phyloP scores from a whole-genome alignment of 2,797 vertebrate species.

The Paratrypauchen microcephalus region DNA sequence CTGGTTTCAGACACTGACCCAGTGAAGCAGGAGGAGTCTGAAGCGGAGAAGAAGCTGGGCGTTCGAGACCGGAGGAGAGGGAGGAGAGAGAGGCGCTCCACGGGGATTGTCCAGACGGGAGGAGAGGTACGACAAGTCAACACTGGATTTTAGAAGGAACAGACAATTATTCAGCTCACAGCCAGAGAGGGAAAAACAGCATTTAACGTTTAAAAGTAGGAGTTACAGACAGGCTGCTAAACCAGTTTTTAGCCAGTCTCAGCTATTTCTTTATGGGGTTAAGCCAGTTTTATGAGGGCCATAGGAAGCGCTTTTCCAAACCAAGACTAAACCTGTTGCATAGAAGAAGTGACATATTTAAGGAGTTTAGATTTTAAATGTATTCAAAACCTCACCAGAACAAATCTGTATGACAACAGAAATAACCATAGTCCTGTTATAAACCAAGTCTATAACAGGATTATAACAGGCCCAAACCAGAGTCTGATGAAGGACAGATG shows the following conservation, averaged over 20 bases:
- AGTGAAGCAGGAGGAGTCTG: slow-evolving; percentile 50
- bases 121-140: slow-evolving; percentile 61
- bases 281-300: not conserved
- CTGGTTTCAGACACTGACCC: slow-evolving; percentile 67
- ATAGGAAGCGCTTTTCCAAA: not conserved
- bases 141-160: not conserved
- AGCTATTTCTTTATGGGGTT: not conserved
- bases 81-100: slow-evolving; percentile 79
- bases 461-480: no score
- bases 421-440: no score
- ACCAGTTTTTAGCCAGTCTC: slow-evolving; percentile 1
- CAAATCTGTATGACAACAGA: no score
- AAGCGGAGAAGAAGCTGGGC: slow-evolving; percentile 65
- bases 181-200: not conserved
- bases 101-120: slow-evolving; percentile 64
- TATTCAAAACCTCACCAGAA: no score
- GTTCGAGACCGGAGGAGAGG: slow-evolving; percentile 62
- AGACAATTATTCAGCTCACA: not conserved
- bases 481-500: no score
- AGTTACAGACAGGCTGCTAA: not conserved
- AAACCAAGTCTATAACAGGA: no score
- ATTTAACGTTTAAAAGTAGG: not conserved
- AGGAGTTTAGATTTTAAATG: no score
- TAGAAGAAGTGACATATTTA: no score
- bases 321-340: no score